Base-by-base conservation (phyloP, 2,797 vertebrate genomes). In the Microcaecilia unicolor region DNA sequence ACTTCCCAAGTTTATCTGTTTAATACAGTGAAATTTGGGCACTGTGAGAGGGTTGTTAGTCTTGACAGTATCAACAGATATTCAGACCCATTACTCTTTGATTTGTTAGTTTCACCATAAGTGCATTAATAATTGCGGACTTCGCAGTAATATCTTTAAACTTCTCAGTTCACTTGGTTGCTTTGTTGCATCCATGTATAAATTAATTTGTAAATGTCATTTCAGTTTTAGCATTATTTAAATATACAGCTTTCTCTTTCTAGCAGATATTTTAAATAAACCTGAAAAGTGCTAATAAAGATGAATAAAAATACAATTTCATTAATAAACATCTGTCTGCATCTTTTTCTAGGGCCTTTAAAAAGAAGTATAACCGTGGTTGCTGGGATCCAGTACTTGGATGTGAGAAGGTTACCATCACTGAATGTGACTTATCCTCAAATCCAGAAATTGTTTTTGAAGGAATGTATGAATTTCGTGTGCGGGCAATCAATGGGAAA, bases 371-470 rank as follows among this genome's bases (percentile, higher is more conserved):
- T 28, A 2, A 30, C 19, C 57, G 47, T 6, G 1, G 1, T 1
- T 15, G 55, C 5, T 83, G 80, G 80, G 4, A 0, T 10, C 33
- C 3, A 4, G 41, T 79, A 15, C 18, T 37, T 0, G 3, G 14
- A 1, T 83, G 80, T 36, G 28, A 51, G 35, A 42, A 50, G n/a
- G 32, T 65, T 44, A 19, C 1, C 18, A 16, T 16, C 4, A 44
- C 34, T 1, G 10, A n/a, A 0, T 83, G 80, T 48, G 25, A 46
- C 30, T 44, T 78, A 14, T 42, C 70, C 14, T 41, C 36, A 30
- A 1, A n/a, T n/a, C n/a, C n/a, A n/a, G n/a, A 24, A 10, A 2
- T 34, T 28, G 8, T 3, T 17, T 0, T 0, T 14, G 1, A 0
- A 0, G 58, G 38, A 2, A 23, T 20, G 15, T 61, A 57, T 30